These are phyloP conservation scores for Lophotriccus pileatus DNA, from an alignment of 2,797 vertebrate genomes.

Conservation along the genomic window DNA sequence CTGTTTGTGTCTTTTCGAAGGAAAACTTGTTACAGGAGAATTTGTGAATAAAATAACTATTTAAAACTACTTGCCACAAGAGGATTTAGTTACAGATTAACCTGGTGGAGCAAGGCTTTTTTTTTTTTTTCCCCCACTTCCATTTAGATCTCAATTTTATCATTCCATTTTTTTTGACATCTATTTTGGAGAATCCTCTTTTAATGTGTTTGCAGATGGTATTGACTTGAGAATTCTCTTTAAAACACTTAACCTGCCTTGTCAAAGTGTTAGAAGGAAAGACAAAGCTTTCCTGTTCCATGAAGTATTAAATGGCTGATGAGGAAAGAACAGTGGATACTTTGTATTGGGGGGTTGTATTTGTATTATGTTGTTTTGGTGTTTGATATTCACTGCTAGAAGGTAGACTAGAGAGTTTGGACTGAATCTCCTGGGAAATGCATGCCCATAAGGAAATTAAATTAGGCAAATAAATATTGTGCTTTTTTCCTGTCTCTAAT, in stretches of 20 bases:
- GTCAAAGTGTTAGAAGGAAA: background rate
- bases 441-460: background rate
- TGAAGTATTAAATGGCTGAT: background rate
- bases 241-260: background rate
- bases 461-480: background rate
- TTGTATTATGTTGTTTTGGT: background rate
- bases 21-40: constrained; percentile 17
- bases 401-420: background rate
- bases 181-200: background rate
- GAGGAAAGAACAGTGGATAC: background rate
- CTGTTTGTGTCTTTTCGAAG: constrained; percentile 8
- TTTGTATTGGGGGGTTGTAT: fast-evolving
- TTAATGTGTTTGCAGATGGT: background rate
- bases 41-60: constrained; percentile 13
- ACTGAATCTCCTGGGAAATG: background rate
- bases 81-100: constrained; percentile 13
- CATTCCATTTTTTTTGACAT: background rate
- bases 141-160: background rate
- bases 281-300: background rate
- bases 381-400: background rate
- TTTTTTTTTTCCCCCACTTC: background rate
- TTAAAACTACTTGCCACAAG: constrained; percentile 10
- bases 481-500: background rate
- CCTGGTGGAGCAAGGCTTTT: background rate
- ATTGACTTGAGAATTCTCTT: background rate